Percentiles rank a stretch among this genome's conserved stretches.
These are phyloP conservation scores for Oncorhynchus mykiss DNA, from an alignment of 2,113 vertebrate genomes.

Conservation along the genomic window DNA sequence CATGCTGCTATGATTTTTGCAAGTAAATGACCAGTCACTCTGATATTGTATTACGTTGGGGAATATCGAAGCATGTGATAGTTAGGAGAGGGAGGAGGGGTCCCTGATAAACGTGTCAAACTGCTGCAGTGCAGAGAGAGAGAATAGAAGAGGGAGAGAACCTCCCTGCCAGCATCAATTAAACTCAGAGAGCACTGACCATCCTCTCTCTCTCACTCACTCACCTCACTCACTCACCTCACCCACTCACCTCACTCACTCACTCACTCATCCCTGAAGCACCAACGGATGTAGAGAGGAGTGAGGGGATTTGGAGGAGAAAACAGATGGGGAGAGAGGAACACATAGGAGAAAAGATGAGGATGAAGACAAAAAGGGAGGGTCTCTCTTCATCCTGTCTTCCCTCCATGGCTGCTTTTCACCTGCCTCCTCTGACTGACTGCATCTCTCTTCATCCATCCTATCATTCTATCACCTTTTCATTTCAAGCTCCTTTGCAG, in stretches of 20 bases:
- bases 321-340: not conserved
- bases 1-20: too few relatives aligned
- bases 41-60: too few relatives aligned
- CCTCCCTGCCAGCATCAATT: conserved; percentile 60
- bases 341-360: not conserved
- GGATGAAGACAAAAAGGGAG: not conserved
- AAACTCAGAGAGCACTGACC: conserved; percentile 43
- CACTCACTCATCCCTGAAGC: conserved; percentile 7
- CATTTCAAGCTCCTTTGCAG: not conserved
- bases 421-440: not conserved
- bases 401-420: not conserved
- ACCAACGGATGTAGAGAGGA: conserved; percentile 7
- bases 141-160: conserved; percentile 35
- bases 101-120: not conserved
- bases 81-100: not conserved
- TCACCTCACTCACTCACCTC: conserved; percentile 15
- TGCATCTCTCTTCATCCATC: not conserved
- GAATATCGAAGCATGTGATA: too few relatives aligned
- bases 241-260: conserved; percentile 1
- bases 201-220: conserved; percentile 12
- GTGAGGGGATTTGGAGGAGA: not conserved
- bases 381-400: not conserved
- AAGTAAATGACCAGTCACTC: too few relatives aligned
- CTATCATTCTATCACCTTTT: not conserved
- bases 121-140: not conserved